Evolutionary conservation across 2,888 invertebrate species (phyloP).

Genomic region (Arrhopalites spinosus): DNA sequence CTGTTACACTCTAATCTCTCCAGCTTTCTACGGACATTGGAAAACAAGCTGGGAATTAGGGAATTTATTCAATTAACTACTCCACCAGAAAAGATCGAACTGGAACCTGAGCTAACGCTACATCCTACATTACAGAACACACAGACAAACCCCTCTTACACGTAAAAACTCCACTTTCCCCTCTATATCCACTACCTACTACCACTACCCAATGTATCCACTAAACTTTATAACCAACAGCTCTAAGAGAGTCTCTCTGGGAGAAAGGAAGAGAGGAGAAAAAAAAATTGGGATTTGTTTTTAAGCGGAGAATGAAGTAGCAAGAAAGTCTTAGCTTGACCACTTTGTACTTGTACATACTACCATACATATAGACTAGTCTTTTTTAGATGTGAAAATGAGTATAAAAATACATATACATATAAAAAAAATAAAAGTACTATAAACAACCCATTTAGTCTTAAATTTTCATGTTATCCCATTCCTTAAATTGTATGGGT

Average conservation of each 20-base stretch:
- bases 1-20: slow-evolving; percentile 54
- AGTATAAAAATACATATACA: not conserved
- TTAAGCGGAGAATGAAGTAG: slow-evolving; percentile 49
- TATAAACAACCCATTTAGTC: slow-evolving; percentile 21
- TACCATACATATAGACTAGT: not conserved
- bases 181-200: slow-evolving; percentile 14
- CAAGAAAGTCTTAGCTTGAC: slow-evolving; percentile 30
- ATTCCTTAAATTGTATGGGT: not conserved
- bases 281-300: slow-evolving; percentile 50
- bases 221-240: not conserved
- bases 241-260: slow-evolving; percentile 1
- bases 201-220: slow-evolving; percentile 39
- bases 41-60: slow-evolving; percentile 56
- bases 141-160: slow-evolving; percentile 4
- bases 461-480: slow-evolving; percentile 15
- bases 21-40: slow-evolving; percentile 55
- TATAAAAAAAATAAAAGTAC: not conserved
- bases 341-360: slow-evolving; percentile 14
- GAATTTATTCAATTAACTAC: slow-evolving; percentile 57
- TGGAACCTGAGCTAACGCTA: slow-evolving; percentile 30
- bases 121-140: slow-evolving; percentile 38
- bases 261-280: slow-evolving; percentile 22
- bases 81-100: slow-evolving; percentile 50
- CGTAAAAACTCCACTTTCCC: slow-evolving; percentile 27
- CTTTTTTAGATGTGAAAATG: not conserved